phyloP scores from a whole-genome alignment of 2,888 invertebrate genomes.

The Dromius quadrimaculatus region DNA sequence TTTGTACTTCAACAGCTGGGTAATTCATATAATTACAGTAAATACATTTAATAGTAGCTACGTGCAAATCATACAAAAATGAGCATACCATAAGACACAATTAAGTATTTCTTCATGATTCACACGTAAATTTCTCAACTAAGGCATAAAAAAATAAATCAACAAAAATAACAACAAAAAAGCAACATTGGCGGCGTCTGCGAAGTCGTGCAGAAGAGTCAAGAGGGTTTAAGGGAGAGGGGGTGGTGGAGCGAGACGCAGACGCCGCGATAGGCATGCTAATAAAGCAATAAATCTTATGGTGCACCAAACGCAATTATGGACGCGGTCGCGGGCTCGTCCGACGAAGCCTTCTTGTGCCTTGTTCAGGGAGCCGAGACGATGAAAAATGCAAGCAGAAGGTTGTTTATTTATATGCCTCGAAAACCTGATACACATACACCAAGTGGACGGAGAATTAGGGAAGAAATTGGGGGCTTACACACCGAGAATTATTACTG shows the following conservation, averaged over 20 bases:
- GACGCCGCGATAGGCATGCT: constrained; percentile 49
- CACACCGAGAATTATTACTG: no score
- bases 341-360: constrained; percentile 8
- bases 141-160: constrained; percentile 41
- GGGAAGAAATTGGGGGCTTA: no score
- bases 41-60: constrained; percentile 24
- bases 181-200: constrained; percentile 40
- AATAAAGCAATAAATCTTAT: constrained; percentile 55
- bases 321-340: constrained; percentile 49
- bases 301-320: constrained; percentile 55
- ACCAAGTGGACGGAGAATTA: not conserved
- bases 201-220: constrained; percentile 22
- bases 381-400: constrained; percentile 47
- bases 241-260: constrained; percentile 2
- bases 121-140: constrained; percentile 49
- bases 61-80: constrained; percentile 25
- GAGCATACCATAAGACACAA: constrained; percentile 5
- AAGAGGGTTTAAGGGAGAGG: no score
- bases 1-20: no score
- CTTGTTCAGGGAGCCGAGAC: constrained; percentile 48
- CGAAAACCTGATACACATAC: constrained; percentile 47
- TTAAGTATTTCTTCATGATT: constrained; percentile 13
- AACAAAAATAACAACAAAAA: constrained; percentile 45
- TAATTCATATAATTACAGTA: constrained; percentile 33
- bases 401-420: constrained; percentile 47